Evolutionary conservation across 1,140 invertebrate genomes (phyloP).

Genomic region (Neomicropteryx cornuta): DNA sequence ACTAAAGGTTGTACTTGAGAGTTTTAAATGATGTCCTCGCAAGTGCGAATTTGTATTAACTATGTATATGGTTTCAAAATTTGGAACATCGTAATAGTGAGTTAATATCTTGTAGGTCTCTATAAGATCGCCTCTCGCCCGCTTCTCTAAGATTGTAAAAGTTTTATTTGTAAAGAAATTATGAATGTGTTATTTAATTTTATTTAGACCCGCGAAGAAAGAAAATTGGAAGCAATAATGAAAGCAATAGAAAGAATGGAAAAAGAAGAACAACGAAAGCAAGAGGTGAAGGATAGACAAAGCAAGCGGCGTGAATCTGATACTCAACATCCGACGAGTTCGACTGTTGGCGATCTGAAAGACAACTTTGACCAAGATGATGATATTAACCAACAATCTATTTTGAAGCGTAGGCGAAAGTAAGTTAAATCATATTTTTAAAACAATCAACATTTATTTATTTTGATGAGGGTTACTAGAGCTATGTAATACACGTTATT

Average conservation of each 20-base stretch:
- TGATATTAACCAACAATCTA: slow-evolving; percentile 33
- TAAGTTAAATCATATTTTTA: slow-evolving; percentile 15
- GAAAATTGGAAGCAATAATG: slow-evolving; percentile 94
- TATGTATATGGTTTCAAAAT: no score
- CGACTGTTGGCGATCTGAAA: slow-evolving; percentile 11
- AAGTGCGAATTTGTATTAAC: no score
- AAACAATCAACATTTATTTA: not conserved
- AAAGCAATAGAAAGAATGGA: slow-evolving; percentile 82
- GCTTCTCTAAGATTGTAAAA: no score
- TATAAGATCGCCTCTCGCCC: no score
- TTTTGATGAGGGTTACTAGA: no score
- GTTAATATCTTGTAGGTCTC: no score
- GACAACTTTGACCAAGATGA: slow-evolving; percentile 29
- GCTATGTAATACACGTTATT: no score
- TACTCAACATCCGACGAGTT: slow-evolving; percentile 28
- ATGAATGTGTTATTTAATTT: no score
- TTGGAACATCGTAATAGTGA: no score
- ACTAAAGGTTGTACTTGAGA: no score
- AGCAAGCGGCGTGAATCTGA: slow-evolving; percentile 40
- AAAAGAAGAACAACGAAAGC: slow-evolving; percentile 65
- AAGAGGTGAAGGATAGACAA: slow-evolving; percentile 48
- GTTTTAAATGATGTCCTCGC: no score
- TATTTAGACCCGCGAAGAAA: slow-evolving; percentile 79
- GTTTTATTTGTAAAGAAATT: no score
- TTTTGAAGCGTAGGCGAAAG: slow-evolving; percentile 34